phyloP scores from a whole-genome alignment of 2,797 vertebrate genomes.

The Petrocephalus schoutedeni region DNA sequence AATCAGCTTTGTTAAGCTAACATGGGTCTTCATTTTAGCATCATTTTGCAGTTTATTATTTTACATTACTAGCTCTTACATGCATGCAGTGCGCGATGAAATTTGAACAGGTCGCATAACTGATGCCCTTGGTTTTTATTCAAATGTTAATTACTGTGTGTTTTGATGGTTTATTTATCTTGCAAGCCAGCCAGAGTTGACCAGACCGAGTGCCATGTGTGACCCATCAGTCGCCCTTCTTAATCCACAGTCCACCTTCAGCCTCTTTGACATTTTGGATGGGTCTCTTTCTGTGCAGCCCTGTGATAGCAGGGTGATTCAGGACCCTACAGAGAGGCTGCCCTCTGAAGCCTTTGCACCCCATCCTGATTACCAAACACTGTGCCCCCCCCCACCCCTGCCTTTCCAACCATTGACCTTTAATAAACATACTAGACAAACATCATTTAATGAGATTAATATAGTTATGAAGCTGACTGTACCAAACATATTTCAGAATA shows the following conservation, averaged over 20 bases:
- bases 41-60: not conserved
- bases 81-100: not conserved
- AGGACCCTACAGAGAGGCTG: not conserved
- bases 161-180: not conserved
- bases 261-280: not conserved
- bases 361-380: not conserved
- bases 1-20: not conserved
- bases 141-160: not conserved
- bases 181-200: not conserved
- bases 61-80: not conserved
- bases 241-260: not conserved
- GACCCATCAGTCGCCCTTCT: not conserved
- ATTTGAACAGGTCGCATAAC: not conserved
- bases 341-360: not conserved
- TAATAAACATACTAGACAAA: not conserved
- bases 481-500: not conserved
- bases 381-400: not conserved
- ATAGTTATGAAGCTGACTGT: not conserved
- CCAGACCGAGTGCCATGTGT: not conserved
- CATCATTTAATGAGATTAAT: not conserved
- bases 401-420: not conserved
- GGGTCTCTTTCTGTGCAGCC: not conserved
- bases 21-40: no score
- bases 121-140: not conserved
- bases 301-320: not conserved